phyloP scores from a whole-genome alignment of 2,888 invertebrate species.

The Mythimna vitellina region DNA sequence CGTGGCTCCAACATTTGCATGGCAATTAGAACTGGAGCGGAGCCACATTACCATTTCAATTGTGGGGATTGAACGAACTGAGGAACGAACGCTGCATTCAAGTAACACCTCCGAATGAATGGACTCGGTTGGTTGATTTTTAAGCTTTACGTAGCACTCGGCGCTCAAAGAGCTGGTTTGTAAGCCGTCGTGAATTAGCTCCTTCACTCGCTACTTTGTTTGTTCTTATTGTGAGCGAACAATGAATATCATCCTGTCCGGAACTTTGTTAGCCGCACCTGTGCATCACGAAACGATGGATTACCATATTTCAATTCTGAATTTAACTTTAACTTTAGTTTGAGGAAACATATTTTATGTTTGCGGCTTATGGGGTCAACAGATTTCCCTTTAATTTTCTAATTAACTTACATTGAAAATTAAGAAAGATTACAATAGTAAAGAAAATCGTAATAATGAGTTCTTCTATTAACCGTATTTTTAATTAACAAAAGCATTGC shows the following conservation, averaged over 20 bases:
- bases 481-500: no score
- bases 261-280: constrained; percentile 62
- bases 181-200: constrained; percentile 72
- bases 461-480: no score
- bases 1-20: constrained; percentile 80
- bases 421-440: no score
- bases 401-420: background rate
- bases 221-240: constrained; percentile 61
- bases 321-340: constrained; percentile 44
- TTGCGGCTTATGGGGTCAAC: background rate
- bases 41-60: constrained; percentile 87
- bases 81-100: constrained; percentile 71
- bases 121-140: constrained; percentile 75
- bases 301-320: constrained; percentile 59
- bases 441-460: no score
- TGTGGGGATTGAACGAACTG: constrained; percentile 79
- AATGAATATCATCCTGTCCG: constrained; percentile 57
- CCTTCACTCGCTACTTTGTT: constrained; percentile 61
- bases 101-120: constrained; percentile 74
- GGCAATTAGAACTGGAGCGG: constrained; percentile 80
- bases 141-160: constrained; percentile 66
- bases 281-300: constrained; percentile 60
- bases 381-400: background rate
- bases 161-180: constrained; percentile 68
- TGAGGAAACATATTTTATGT: constrained; percentile 17